Percentiles rank a stretch among this genome's conserved stretches.
Evolutionary conservation across 1,140 invertebrate species (phyloP).

Genomic region (Macrobrachium nipponense): DNA sequence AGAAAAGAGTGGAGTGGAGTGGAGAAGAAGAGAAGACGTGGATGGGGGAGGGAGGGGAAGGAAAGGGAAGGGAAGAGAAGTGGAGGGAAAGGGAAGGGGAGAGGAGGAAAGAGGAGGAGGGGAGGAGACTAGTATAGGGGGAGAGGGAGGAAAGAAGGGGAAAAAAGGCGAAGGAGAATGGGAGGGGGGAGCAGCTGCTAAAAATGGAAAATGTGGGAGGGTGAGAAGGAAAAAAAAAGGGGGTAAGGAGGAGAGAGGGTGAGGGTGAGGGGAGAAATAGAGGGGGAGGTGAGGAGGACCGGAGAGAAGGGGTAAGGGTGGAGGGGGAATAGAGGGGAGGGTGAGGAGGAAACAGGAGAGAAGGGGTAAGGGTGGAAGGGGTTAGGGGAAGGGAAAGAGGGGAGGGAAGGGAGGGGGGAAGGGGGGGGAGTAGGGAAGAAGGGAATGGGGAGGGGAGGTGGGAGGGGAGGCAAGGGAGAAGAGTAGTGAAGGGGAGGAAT

Average conservation of each 20-base stretch:
- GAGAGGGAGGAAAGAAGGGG: not conserved
- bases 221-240: too few relatives aligned
- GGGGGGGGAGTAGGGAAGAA: too few relatives aligned
- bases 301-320: not conserved
- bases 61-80: not conserved
- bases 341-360: not conserved
- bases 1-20: too few relatives aligned
- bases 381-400: too few relatives aligned
- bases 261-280: not conserved
- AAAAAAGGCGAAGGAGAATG: not conserved
- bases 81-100: not conserved
- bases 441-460: too few relatives aligned
- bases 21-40: not conserved
- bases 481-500: not conserved
- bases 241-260: not conserved
- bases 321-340: not conserved
- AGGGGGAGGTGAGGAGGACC: not conserved
- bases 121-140: not conserved
- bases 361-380: too few relatives aligned
- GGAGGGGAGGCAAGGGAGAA: not conserved
- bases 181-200: not conserved
- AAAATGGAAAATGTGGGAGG: too few relatives aligned
- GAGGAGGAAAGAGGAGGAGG: not conserved
- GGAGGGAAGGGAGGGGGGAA: too few relatives aligned
- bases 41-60: not conserved